A percentile compares a stretch with the other conserved stretches of the same genome.
Conservation (phyloP, 1,140 invertebrate genomes). For the Chironomus tepperi region DNA sequence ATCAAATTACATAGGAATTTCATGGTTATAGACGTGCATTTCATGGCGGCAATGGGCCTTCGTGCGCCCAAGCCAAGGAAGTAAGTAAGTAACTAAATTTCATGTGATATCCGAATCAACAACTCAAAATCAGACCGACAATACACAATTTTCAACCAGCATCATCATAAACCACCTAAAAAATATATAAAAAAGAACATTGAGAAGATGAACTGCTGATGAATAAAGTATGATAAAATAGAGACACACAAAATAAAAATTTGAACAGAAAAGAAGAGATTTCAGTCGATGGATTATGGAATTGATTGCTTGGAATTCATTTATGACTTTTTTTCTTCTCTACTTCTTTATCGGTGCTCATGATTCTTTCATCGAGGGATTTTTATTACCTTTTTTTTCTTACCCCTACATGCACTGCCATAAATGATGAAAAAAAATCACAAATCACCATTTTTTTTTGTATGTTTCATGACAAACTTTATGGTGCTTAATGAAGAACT, state of each 20-base stretch:
- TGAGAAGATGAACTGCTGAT: not conserved
- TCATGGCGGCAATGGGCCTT: no score
- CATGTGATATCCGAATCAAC: no score
- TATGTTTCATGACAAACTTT: not conserved
- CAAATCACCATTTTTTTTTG: conserved; percentile 5
- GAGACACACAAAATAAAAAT: not conserved
- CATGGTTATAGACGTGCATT: no score
- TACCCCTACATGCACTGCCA: not conserved
- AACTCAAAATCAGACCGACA: no score
- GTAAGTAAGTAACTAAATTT: no score
- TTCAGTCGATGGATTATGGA: not conserved
- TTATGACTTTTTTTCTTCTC: not conserved
- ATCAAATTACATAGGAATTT: no score
- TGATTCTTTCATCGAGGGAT: not conserved
- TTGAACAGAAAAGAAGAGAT: not conserved
- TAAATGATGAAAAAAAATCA: not conserved
- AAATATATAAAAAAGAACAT: no score
- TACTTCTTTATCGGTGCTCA: not conserved
- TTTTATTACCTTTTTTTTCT: not conserved
- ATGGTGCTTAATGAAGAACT: not conserved
- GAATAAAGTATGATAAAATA: not conserved
- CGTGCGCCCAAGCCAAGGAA: no score
- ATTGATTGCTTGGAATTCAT: not conserved
- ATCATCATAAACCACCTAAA: not conserved
- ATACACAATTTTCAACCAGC: not conserved